Conservation (phyloP, 2,888 invertebrate species). For the Magallana nippona region DNA sequence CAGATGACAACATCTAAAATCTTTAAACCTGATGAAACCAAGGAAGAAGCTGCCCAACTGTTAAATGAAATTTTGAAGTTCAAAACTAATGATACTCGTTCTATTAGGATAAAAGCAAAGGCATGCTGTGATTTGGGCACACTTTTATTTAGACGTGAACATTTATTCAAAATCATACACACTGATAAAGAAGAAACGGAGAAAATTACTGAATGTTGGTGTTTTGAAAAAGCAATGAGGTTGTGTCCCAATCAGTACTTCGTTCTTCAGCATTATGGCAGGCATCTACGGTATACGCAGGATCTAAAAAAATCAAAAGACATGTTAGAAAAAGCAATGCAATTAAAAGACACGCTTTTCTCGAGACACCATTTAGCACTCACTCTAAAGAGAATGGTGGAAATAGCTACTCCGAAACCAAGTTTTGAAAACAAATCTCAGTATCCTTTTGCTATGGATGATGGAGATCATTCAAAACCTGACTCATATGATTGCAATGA, state of each 20-base stretch:
- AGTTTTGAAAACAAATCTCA: too few relatives aligned
- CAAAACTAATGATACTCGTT: neutral
- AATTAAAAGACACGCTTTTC: too few relatives aligned
- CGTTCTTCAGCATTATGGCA: conserved; percentile 19
- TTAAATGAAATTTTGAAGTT: neutral
- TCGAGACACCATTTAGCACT: too few relatives aligned
- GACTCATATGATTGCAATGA: too few relatives aligned
- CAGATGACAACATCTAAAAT: neutral
- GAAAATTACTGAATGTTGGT: neutral
- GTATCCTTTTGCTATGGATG: too few relatives aligned
- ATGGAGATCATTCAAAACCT: too few relatives aligned
- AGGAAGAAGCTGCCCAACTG: neutral
- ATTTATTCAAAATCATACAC: neutral
- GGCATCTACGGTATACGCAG: conserved; percentile 19
- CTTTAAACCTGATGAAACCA: neutral
- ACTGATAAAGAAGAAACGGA: neutral
- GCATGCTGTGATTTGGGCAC: conserved; percentile 31
- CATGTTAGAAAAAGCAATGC: neutral
- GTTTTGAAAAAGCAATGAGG: conserved; percentile 9
- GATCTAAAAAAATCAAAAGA: conserved; percentile 19
- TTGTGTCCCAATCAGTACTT: conserved; percentile 31
- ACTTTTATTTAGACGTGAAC: neutral
- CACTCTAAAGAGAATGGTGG: too few relatives aligned
- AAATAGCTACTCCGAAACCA: too few relatives aligned
- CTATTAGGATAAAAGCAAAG: neutral